Conservation (phyloP, 2,797 vertebrate species). For the Coranthus polyacanthus region DNA sequence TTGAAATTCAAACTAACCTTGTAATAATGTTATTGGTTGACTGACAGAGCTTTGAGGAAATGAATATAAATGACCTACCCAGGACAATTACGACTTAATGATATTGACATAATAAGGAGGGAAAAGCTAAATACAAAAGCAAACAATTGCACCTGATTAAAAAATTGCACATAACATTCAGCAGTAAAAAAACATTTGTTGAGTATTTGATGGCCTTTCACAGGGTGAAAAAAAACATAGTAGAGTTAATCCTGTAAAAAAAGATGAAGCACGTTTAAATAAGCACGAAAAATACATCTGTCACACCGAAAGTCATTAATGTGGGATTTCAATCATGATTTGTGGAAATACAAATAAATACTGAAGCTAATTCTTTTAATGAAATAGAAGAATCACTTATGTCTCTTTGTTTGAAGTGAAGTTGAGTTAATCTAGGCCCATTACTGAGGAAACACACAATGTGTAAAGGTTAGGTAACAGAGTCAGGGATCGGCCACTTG, state of each 20-base stretch:
- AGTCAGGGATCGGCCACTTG: slow-evolving; percentile 21
- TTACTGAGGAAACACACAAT: background rate
- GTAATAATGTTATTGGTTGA: slow-evolving; percentile 6
- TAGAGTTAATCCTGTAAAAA: slow-evolving; percentile 9
- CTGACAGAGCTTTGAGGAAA: slow-evolving; percentile 23
- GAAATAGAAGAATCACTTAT: no score
- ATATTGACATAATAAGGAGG: slow-evolving; percentile 12
- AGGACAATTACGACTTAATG: background rate
- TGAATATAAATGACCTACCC: slow-evolving; percentile 7
- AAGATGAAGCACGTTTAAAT: background rate
- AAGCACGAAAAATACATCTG: slow-evolving; percentile 11
- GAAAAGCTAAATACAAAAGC: slow-evolving; percentile 1
- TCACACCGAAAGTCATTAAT: slow-evolving; percentile 21
- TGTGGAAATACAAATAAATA: background rate
- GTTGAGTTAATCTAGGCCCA: slow-evolving; percentile 11
- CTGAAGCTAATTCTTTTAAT: no score
- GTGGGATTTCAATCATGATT: background rate
- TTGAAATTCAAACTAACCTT: slow-evolving; percentile 32
- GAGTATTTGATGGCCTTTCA: background rate
- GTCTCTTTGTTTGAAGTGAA: background rate
- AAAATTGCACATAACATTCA: no score
- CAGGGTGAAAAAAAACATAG: background rate
- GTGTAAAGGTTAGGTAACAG: slow-evolving; percentile 16
- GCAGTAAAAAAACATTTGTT: no score
- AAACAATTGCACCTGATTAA: background rate